Base-by-base conservation (phyloP, 2,113 vertebrate species). In the Microcebus jonahi region DNA sequence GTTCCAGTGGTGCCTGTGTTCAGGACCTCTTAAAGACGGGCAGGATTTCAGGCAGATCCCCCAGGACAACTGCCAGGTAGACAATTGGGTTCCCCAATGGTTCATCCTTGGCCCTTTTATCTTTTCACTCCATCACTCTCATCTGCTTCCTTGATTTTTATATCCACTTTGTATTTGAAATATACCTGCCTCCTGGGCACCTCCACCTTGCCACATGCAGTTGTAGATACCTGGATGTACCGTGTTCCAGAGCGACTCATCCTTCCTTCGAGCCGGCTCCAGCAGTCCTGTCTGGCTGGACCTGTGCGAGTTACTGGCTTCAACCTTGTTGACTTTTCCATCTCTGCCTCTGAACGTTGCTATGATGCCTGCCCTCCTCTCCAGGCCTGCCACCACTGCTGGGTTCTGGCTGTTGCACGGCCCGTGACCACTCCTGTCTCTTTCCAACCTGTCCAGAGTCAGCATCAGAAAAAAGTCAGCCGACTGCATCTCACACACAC, bases 11-110 rank as follows among this genome's bases (percentile, higher is more conserved):
- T 75, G 36, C 27, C 50, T 6, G 15, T 13, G 76, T 10, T 31
- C 73, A 3, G 36, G 29, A 2, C 6, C 4, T 14, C 29, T 83
- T 76, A 61, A 27, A 53, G 34, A 1, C 1, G 0, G 0, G 4
- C 8, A 20, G 59, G 3, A 29, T 31, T 83, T 57, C n/a, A 23
- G 18, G 25, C 11, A 9, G 36, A 34, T 50, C 5, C 6, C 23
- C 6, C 31, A 45, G 84, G 36, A 13, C 83, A 48, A 39, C 2
- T 9, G 31, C 79, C 27, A 0, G 0, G 1, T 4, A 34, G 39
- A 17, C 29, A 9, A 18, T 7, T 21, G 73, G 31, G 17, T 9
- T 57, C 9, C 53, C 63, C 20, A 3, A 2, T 23, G 25, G 48
- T 9, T 71, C 63, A 3, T 65, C 50, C 23, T 80, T 14, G 23